A percentile compares a stretch with the other conserved stretches of the same genome.
Conservation (phyloP, 35 echinoderm and acorn worm genomes). For the Ptychodera flava region DNA sequence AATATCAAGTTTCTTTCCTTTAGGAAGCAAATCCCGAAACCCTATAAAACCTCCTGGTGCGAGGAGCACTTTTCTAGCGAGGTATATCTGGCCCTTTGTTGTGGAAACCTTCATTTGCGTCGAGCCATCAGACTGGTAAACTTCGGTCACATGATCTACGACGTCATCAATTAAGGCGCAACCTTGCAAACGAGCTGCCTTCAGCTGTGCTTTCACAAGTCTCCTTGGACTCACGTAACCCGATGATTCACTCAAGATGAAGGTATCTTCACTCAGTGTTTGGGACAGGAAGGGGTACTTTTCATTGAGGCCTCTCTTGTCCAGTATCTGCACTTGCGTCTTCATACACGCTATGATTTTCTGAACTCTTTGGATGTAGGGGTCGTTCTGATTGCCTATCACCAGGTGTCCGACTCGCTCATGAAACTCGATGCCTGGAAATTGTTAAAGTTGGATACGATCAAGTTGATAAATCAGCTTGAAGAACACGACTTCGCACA, state of each 20-base stretch:
- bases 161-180: constrained; percentile 58
- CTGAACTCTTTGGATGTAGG: neutral
- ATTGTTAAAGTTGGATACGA: too few species aligned
- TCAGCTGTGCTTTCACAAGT: constrained; percentile 45
- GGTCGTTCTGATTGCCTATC: neutral
- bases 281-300: constrained; percentile 10
- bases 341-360: constrained; percentile 4
- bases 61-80: constrained; percentile 16
- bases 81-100: neutral
- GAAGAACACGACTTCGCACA: too few species aligned
- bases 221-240: constrained; percentile 50
- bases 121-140: neutral
- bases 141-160: constrained; percentile 15
- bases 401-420: constrained; percentile 3
- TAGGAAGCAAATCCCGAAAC: constrained; percentile 10
- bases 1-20: constrained; percentile 4
- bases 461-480: too few species aligned
- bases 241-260: constrained; percentile 1
- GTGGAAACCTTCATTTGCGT: constrained; percentile 1
- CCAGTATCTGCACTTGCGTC: neutral
- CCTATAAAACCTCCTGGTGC: constrained; percentile 24
- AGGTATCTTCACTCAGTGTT: neutral
- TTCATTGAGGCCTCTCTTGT: neutral
- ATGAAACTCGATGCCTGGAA: constrained; percentile 15
- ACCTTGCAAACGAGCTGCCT: constrained; percentile 35